These are phyloP conservation scores for Pachycephala philippinensis DNA, from an alignment of 2,113 vertebrate species.

Conservation along the genomic window DNA sequence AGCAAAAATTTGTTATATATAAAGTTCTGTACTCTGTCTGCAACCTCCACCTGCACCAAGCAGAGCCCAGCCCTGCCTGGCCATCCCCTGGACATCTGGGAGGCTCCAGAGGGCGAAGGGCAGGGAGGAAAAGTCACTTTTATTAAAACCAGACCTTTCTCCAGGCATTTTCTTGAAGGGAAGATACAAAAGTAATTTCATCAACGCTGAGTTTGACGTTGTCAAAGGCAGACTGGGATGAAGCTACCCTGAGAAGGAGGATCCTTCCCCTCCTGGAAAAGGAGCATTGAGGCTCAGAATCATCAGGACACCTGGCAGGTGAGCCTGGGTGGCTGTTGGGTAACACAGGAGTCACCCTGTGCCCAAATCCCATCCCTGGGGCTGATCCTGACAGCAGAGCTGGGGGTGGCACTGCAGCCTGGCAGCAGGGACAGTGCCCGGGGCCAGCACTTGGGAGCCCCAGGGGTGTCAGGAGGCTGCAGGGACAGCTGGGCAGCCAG, in stretches of 20 bases:
- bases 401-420: not conserved
- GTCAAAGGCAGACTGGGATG: not conserved
- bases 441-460: not conserved
- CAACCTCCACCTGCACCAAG: not conserved
- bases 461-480: not conserved
- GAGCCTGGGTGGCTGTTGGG: accelerated
- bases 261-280: not conserved
- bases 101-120: not conserved
- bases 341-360: accelerated
- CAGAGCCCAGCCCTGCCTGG: not conserved
- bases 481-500: not conserved
- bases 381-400: accelerated
- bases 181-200: not conserved
- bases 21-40: accelerated
- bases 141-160: not conserved
- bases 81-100: not conserved
- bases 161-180: not conserved
- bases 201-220: accelerated
- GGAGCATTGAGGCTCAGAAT: accelerated
- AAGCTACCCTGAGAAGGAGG: not conserved
- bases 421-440: not conserved
- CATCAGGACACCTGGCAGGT: not conserved
- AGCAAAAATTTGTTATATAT: accelerated
- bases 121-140: not conserved
- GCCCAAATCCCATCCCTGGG: not conserved